These are phyloP conservation scores for Nephotettix cincticeps DNA, from an alignment of 1,140 invertebrate species.

Conservation along the genomic window DNA sequence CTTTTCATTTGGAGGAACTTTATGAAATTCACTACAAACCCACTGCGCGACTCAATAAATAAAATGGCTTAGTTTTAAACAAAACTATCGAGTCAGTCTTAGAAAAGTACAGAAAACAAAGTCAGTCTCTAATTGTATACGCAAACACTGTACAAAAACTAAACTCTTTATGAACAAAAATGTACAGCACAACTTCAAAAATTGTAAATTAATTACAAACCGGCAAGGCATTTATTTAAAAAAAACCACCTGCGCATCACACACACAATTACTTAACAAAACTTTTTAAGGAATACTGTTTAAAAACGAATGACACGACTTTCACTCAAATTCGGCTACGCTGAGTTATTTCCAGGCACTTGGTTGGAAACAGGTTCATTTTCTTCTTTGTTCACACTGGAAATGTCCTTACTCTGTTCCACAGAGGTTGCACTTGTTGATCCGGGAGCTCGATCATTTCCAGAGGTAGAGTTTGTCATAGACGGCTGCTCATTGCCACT, in stretches of 20 bases:
- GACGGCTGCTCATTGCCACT: not conserved
- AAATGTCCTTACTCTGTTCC: no score
- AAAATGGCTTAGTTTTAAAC: not conserved
- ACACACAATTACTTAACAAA: not conserved
- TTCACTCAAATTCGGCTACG: not conserved
- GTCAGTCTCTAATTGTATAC: not conserved
- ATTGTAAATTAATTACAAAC: not conserved
- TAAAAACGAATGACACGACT: not conserved
- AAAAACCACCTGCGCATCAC: not conserved
- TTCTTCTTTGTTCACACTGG: not conserved
- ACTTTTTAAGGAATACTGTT: slow-evolving; percentile 14
- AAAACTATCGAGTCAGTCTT: slow-evolving; percentile 14
- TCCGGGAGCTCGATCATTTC: no score
- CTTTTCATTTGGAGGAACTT: no score
- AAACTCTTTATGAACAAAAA: slow-evolving; percentile 17
- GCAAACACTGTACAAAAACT: slow-evolving; percentile 11
- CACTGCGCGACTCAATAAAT: no score
- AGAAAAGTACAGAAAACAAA: slow-evolving; percentile 18
- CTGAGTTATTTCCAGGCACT: not conserved
- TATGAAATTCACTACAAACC: no score
- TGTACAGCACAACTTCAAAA: not conserved
- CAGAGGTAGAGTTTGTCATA: no score
- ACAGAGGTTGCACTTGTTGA: no score
- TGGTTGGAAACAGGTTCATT: not conserved
- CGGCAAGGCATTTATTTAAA: not conserved